A percentile compares a stretch with the other conserved stretches of the same genome.
These are phyloP conservation scores for Macquaria australasica DNA, from an alignment of 2,113 vertebrate genomes.

Conservation along the genomic window DNA sequence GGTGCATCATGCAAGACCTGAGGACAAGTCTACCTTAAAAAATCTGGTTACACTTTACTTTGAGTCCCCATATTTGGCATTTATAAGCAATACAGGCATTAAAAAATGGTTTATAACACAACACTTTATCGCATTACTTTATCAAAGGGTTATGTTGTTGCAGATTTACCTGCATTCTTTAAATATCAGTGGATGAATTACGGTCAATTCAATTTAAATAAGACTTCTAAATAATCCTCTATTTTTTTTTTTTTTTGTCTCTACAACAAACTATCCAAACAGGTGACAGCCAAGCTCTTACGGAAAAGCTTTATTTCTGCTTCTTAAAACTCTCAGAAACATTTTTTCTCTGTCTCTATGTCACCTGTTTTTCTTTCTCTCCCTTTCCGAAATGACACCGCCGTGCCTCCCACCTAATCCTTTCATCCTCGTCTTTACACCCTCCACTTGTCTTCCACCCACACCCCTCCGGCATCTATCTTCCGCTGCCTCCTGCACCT, in stretches of 20 bases:
- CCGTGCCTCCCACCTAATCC: constrained; percentile 64
- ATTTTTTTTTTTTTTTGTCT: background rate
- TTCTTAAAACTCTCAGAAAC: constrained; percentile 13
- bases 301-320: constrained; percentile 21
- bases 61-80: background rate
- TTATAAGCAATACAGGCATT: background rate
- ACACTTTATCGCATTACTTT: background rate
- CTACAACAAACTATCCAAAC: constrained; percentile 23
- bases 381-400: constrained; percentile 42
- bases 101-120: background rate
- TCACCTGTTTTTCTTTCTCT: constrained; percentile 45
- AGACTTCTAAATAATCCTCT: constrained; percentile 11
- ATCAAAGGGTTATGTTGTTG: background rate
- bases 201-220: background rate
- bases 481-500: constrained; percentile 44
- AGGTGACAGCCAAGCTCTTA: constrained; percentile 7
- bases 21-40: background rate
- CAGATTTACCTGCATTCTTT: background rate
- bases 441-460: constrained; percentile 53
- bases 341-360: constrained; percentile 16
- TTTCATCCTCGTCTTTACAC: constrained; percentile 70
- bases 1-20: background rate
- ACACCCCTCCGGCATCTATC: constrained; percentile 52
- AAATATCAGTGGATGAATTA: constrained; percentile 11
- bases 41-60: background rate